These are phyloP conservation scores for Phylloscopus collybita DNA, from an alignment of 2,797 vertebrate species.

Conservation along the genomic window DNA sequence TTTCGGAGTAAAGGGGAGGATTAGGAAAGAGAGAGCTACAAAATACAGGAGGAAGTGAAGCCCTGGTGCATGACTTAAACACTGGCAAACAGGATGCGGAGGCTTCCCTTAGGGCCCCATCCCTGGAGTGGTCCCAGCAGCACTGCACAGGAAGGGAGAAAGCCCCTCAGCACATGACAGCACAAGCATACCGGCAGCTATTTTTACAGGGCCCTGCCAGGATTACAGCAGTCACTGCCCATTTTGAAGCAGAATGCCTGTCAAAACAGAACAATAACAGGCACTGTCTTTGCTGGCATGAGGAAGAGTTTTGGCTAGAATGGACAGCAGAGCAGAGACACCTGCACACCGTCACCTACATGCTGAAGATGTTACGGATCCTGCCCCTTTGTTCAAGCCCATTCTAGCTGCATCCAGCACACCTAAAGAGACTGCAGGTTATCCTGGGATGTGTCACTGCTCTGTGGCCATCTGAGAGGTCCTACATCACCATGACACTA, in stretches of 20 bases:
- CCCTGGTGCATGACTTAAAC: background rate
- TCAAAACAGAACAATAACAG: background rate
- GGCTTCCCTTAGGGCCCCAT: background rate
- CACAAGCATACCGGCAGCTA: background rate
- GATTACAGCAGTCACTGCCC: background rate
- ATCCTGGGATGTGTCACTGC: background rate
- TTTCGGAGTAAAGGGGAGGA: background rate
- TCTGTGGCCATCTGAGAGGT: background rate
- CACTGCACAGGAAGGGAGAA: background rate
- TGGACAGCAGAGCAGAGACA: background rate
- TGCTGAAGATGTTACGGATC: background rate
- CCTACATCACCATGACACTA: background rate
- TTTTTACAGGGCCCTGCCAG: background rate
- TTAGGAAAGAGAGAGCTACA: background rate
- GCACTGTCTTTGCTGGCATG: background rate
- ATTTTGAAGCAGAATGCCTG: background rate
- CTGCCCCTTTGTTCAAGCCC: background rate
- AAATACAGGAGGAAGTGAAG: background rate
- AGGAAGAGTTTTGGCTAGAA: background rate
- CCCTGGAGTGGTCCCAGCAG: background rate
- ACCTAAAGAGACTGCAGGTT: background rate
- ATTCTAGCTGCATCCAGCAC: background rate
- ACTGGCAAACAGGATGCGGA: background rate
- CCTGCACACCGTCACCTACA: rapidly evolving
- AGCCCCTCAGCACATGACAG: background rate